phyloP scores from a whole-genome alignment of 2,113 vertebrate genomes.

The Emydocephalus ijimae region DNA sequence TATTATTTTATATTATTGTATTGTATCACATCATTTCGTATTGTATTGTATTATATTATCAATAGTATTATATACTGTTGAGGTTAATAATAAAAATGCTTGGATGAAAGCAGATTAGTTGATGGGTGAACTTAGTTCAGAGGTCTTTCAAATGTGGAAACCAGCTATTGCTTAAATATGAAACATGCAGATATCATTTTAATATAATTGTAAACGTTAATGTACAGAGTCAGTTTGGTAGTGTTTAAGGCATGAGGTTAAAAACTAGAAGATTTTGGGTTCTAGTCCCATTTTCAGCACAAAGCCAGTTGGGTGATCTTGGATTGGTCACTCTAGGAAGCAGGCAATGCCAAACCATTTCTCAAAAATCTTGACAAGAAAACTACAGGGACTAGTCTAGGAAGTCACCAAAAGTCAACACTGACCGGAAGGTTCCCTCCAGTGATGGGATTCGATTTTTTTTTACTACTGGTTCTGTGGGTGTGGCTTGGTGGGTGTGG shows the following conservation, averaged over 20 bases:
- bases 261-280: background rate
- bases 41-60: background rate
- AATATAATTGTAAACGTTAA: background rate
- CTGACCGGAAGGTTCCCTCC: background rate
- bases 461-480: too few relatives aligned
- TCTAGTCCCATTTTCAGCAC: background rate
- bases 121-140: background rate
- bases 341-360: background rate
- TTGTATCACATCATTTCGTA: background rate
- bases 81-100: background rate
- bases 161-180: background rate
- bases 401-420: background rate
- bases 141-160: background rate
- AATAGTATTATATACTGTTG: background rate
- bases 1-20: background rate
- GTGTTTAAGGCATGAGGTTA: background rate
- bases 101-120: background rate
- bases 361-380: background rate
- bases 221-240: background rate
- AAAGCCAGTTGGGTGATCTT: background rate
- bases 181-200: background rate
- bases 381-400: background rate
- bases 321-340: background rate
- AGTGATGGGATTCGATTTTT: too few relatives aligned
- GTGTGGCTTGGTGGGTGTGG: too few relatives aligned